Evolutionary conservation across 2,113 vertebrate species (phyloP), one percentile per base, ranked within the genome.

Genomic region (Neomonachus schauinslandi): DNA sequence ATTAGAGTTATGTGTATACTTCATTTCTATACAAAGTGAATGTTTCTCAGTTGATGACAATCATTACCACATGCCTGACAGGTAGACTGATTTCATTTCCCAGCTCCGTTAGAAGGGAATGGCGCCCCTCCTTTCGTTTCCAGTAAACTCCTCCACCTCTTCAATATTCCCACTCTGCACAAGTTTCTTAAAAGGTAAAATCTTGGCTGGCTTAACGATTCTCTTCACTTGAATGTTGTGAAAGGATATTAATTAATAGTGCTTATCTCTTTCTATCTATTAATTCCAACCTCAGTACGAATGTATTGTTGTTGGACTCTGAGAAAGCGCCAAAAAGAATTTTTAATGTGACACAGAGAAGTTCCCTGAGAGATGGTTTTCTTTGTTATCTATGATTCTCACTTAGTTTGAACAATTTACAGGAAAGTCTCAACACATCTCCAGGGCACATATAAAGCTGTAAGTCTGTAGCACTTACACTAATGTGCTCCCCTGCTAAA

Each of bases 221-320:
- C 24, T 91, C 71, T 94, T 80, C 28, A 72, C n/a, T 84, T 85
- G 21, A 90, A 1, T 91, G 13, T 87, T 94, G 22, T 91, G 24
- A 97, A 94, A 85, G n/a, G n/a, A 7, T 89, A 81, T 96, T 95
- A 95, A 91, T 90, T 89, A 87, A 87, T 84, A 96, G 21, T 24
- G 96, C 65, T 86, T 91, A 92, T 76, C 72, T 92, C 51, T 97
- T 97, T 95, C 42, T 21, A 81, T 55, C 31, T 36, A 81, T 87
- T 91, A 94, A 95, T 80, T 95, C 53, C 49, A 92, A 80, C 22
- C 13, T 88, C 65, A 89, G 18, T 93, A 22, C 69, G 63, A 95
- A 59, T 76, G 24, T 69, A 24, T 42, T 97, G 46, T 92, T 94
- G 13, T 53, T 92, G 51, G 19, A 81, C 51, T 67, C 55, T n/a